These are phyloP conservation scores for Uromys caudimaculatus DNA, from an alignment of 2,797 vertebrate species.

Conservation along the genomic window DNA sequence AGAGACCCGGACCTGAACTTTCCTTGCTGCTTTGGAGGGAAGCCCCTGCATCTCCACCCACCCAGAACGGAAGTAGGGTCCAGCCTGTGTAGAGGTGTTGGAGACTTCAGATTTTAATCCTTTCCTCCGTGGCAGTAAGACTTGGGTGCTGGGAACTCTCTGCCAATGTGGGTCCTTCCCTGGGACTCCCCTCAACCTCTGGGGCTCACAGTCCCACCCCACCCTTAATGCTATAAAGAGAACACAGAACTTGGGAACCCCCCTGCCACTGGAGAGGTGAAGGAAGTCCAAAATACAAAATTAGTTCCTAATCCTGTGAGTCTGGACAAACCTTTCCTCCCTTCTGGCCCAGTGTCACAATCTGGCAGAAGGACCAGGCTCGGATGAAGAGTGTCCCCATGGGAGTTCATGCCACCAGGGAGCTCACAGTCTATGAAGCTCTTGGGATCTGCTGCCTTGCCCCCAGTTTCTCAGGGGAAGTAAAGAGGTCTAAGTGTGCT, in stretches of 20 bases:
- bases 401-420: not conserved
- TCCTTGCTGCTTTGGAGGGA: not conserved
- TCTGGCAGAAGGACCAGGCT: not conserved
- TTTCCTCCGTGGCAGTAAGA: not conserved
- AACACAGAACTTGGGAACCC: accelerated
- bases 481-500: not conserved
- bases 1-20: not conserved
- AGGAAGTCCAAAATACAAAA: not conserved
- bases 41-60: not conserved
- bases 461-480: not conserved
- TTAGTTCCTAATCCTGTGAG: not conserved
- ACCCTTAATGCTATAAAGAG: not conserved
- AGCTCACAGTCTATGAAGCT: not conserved
- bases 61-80: not conserved
- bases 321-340: not conserved
- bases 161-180: not conserved
- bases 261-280: accelerated
- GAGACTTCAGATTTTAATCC: not conserved
- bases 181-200: too few relatives aligned
- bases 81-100: not conserved
- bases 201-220: not conserved
- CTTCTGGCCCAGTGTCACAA: not conserved
- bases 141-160: not conserved
- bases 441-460: not conserved
- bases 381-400: not conserved